Evolutionary conservation across 1,140 invertebrate genomes (phyloP), one percentile per base, ranked within the genome.

Genomic region (Drosophila parvula): DNA sequence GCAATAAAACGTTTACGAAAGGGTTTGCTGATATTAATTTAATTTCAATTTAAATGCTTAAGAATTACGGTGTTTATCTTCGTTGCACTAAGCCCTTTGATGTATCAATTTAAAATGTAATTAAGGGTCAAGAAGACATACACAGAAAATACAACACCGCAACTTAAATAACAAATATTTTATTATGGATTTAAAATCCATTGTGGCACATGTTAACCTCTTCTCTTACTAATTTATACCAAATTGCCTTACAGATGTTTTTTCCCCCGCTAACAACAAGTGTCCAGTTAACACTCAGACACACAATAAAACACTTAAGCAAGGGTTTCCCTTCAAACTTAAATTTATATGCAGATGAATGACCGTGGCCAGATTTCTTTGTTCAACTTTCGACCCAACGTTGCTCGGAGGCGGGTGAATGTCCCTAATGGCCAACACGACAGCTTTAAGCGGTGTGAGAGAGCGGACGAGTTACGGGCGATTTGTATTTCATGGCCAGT

Each of bases 261-360:
- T 11, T 18, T 6, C 5, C 22, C 22, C 1, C 50, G 2, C 16
- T 22, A 9, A 36, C 5, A 51, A 18, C 30, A 22, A 38, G 18
- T 16, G 51, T 27, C 16, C 8, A n/a, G 50, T 61, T 53, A 18
- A 36, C 14, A 27, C 41, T 47, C 32, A 30, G 30, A 30, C 60
- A 36, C 36, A 48, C 60, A 40, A 57, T 51, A 38, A 61, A 74
- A 32, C n/a, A 27, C 38, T 57, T 56, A 22, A 4, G 8, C 7
- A 34, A 53, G 8, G 41, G 53, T 41, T 45, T 34, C 36, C 16
- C n/a, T 55, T 38, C 6, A 10, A 43, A 58, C 45, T 45, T 40
- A 8, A 47, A 73, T 50, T 48, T 65, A 63, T 67, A 56, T 60
- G 30, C 45, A 79, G 77, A 77, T 73, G 63, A 73, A 55, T 53